Base-by-base conservation (phyloP, 37 sponge, comb jelly and placozoan species). In the Petrosia ficiformis region DNA sequence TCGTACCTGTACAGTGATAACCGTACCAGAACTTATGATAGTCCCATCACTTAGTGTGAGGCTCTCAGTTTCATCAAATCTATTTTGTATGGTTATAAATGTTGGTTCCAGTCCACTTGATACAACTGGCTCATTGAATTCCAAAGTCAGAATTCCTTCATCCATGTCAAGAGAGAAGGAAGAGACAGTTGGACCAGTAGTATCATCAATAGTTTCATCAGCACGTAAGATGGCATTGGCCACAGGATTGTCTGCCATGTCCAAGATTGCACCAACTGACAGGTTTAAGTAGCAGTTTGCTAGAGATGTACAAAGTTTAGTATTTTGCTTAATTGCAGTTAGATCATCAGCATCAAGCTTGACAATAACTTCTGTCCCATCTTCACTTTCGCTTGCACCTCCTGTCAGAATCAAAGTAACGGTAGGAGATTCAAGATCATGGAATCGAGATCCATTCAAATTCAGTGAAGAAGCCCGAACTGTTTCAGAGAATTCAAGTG, bases 401-500 rank as follows among this genome's bases (percentile, higher is more conserved):
- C 84, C 84, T n/a, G 81, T 76, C 0, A 87, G 73, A 14, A 24
- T 29, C 1, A 76, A 42, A 4, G 34, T 30, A 34, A 71, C 74
- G 6, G 71, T 79, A 38, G 38, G 39, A 48, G 4, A 8, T 0
- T 48, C 0, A 29, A 57, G 42, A 25, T 73, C 77, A 32, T 82
- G 89, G 0, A 89, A 69, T 4, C 10, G 28, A 34, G 76, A 60
- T 31, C 88, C 80, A 43, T 35, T 65, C 36, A 80, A 57, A 26
- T 61, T 65, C 37, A 94, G 63, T 39, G 80, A 72, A 40, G 78
- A 79, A 63, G 87, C 87, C 3, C 77, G 38, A 19, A 95, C 78
- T 42, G 96, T 89, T 39, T 95, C 96, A 67, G 87, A 75, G 70
- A 95, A 95, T 33, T 57, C 76, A 39, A 95, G 70, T 2, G 84